Evolutionary conservation across 2,113 vertebrate species (phyloP), one percentile per base, ranked within the genome.

Genomic region (Menidia beryllina): DNA sequence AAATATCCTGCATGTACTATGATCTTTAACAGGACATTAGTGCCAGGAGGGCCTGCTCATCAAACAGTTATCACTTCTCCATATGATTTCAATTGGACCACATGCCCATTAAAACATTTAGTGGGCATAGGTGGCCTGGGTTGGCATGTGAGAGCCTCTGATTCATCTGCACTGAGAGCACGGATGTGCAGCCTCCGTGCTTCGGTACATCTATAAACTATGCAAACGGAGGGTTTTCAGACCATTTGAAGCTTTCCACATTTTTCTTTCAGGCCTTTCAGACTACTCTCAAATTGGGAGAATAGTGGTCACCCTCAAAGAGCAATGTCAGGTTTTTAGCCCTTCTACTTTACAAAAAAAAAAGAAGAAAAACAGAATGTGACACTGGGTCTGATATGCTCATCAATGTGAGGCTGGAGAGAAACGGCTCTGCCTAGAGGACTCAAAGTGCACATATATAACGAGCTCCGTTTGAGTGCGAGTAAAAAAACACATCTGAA

Each of bases 81-180:
- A 89, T 82, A 88, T 88, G 74, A 88, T 71, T 74, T 77, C 72
- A 80, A 49, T 81, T 67, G 19, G 21, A 77, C 86, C 86, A 81
- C 79, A 79, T 71, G 83, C 17, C 77, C 82, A 79, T 89, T 87
- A 87, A 88, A 90, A 86, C 71, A 79, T 87, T 85, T 77, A 88
- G 76, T 71, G 73, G 38, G 69, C 48, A 59, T 58, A 58, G 72
- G 86, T 60, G 68, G 72, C 38, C 64, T 38, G 17, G 39, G 23
- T 49, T 50, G 62, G 67, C 61, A 74, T 25, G 74, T 71, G 61
- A 57, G 77, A 82, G 63, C 69, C 4, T 1, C 69, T 0, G 51
- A 85, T 48, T 83, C 55, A 72, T 81, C 9, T 38, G 68, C 57
- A 76, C 43, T 15, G 52, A 59, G 24, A n/a, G n/a, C 47, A 38